Evolutionary conservation across 2,888 invertebrate species (phyloP), one percentile per base, ranked within the genome.

Genomic region (Microctonus hyperodae): DNA sequence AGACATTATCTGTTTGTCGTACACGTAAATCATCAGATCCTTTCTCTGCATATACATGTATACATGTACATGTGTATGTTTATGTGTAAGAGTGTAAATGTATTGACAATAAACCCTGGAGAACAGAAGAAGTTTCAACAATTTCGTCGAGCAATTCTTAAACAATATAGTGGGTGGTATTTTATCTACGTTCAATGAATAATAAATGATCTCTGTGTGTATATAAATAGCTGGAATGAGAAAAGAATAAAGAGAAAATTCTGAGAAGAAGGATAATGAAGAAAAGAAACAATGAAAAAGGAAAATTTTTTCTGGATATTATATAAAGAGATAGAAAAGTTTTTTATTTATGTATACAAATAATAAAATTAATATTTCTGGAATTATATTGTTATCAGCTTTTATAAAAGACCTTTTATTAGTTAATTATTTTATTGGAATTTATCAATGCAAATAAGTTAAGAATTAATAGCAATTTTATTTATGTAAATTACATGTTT

Each of bases 181-280:
- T 62, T n/a, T 40, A 23, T 37, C 53, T 37, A 62, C 62, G 53
- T 37, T 16, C 23, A 22, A 37, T 23, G 62, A 51, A 62, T 62
- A 53, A 53, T 53, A 62, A 62, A 7, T 20, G n/a, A n/a, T n/a
- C n/a, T 28, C 28, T 22, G n/a, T n/a, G n/a, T n/a, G n/a, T n/a
- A n/a, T n/a, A n/a, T n/a, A n/a, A n/a, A n/a, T n/a, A n/a, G n/a
- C n/a, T 37, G 16, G 16, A 10, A 50, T 33, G 33, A 33, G 7
- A 2, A 50, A 50, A 20, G n/a, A 11, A 48, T 48, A n/a, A 62
- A 7, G 35, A 23, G 35, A 62, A 35, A 23, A 53, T 51, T 37
- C 33, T 35, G 25, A 25, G 7, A 1, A 13, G 51, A 37, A 37
- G 35, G 25, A 62, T 62, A 50, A 60, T 33, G 50, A 60, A 33